Percentiles rank a stretch among this genome's conserved stretches.
Evolutionary conservation across 23 tunicate genomes (phyloP).

Genomic region (Phallusia fumigata): DNA sequence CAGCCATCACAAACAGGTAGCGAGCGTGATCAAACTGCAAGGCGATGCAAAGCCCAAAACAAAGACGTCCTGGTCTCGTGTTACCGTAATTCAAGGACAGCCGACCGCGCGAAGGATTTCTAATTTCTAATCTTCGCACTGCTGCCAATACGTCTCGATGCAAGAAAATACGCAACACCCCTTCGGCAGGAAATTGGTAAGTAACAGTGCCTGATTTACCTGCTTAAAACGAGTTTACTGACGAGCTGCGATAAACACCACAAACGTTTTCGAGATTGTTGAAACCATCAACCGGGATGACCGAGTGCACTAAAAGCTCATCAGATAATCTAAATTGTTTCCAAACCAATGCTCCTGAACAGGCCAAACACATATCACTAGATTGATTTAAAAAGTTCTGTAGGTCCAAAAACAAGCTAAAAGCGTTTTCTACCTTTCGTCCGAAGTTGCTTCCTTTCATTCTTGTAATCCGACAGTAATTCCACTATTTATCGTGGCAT

Average conservation of each 20-base stretch:
- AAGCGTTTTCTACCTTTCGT: no score
- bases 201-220: neutral
- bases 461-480: neutral
- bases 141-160: neutral
- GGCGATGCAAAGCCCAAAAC: neutral
- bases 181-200: neutral
- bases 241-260: neutral
- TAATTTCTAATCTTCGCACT: constrained; percentile 3
- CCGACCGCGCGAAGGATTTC: neutral
- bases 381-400: no score
- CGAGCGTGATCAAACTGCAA: neutral
- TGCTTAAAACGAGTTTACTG: no score
- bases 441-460: neutral
- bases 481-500: neutral
- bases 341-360: no score
- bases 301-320: no score
- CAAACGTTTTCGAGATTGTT: neutral
- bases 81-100: neutral
- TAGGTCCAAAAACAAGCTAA: no score
- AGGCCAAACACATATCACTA: no score
- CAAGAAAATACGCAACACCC: neutral
- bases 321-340: no score
- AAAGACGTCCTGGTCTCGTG: neutral
- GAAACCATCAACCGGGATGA: no score
- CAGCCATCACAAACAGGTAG: no score